Evolutionary conservation across 2,888 invertebrate genomes (phyloP), one percentile per base, ranked within the genome.

Genomic region (Bimastos eiseni): DNA sequence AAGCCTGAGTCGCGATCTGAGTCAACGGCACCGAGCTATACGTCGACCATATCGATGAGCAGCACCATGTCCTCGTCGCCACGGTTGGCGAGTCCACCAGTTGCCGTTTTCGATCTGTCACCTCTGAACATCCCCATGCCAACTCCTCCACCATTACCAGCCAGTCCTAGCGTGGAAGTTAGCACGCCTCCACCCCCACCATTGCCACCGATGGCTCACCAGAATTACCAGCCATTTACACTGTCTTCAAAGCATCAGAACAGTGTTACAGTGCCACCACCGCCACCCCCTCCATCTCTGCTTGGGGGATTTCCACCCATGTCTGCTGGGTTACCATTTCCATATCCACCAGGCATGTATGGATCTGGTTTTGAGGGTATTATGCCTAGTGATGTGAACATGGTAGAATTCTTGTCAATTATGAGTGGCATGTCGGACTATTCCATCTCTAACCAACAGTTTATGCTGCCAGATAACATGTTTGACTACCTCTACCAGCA

Each of bases 101-200:
- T 86, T 89, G 41, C 89, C 89, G 89, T 88, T 83, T 44, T 41
- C 88, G 89, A 90, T 44, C 91, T 89, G 70, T 89, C 91, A 88
- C 89, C 91, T 49, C 70, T 91, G 36, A 37, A 89, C 90, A 55
- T 91, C n/a, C 89, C 90, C 91, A 83, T 91, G 89, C 90, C 88
- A 90, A 86, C 86, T 37, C 84, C 91, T 89, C 83, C 91, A 44
- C 90, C 41, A 44, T 89, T 36, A 37, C 86, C 86, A 34, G 36
- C 86, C 86, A 86, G 86, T 24, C 86, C 86, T 19, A 86, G 36
- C 34, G 55, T 49, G 70, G 89, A 70, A 30, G 70, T 44, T 33
- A 55, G 49, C 37, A 44, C 89, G 19, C 89, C 89, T 5, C 89
- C 89, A 37, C 37, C 89, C 19, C 89, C 89, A 30, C 37, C 89